phyloP scores from a whole-genome alignment of 1,140 invertebrate genomes.

The Ectropis grisescens region DNA sequence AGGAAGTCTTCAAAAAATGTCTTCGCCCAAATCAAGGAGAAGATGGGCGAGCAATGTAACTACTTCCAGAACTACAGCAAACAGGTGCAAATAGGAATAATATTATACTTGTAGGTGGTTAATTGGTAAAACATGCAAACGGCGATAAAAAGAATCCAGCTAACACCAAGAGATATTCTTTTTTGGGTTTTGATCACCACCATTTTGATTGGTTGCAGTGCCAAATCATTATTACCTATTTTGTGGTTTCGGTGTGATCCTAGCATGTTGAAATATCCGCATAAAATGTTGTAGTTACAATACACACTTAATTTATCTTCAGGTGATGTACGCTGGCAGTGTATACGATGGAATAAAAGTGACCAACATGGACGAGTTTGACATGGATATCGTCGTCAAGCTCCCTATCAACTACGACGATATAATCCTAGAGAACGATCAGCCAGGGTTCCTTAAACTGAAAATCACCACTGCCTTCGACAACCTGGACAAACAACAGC shows the following conservation, averaged over 20 bases:
- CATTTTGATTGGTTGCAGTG: no score
- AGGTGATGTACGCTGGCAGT: slow-evolving; percentile 65
- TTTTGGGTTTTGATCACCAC: no score
- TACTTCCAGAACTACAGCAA: slow-evolving; percentile 32
- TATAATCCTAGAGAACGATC: slow-evolving; percentile 40
- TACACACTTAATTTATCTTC: not conserved
- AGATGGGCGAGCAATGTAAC: slow-evolving; percentile 43
- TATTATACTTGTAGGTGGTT: no score
- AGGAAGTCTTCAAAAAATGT: slow-evolving; percentile 43
- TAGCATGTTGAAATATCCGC: no score
- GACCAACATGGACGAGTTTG: slow-evolving; percentile 68
- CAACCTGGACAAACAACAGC: slow-evolving; percentile 35
- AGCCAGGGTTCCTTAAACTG: slow-evolving; percentile 36
- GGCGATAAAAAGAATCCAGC: no score
- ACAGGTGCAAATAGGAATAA: no score
- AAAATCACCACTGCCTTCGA: slow-evolving; percentile 37
- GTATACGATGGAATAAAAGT: slow-evolving; percentile 69
- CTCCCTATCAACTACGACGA: slow-evolving; percentile 48
- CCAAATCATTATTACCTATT: no score
- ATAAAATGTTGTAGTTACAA: no score
- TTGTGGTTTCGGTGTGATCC: no score
- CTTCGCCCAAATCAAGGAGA: slow-evolving; percentile 38
- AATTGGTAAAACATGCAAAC: no score
- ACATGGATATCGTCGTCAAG: slow-evolving; percentile 66
- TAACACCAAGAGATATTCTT: no score